Percentiles rank a stretch among this genome's conserved stretches.
These are phyloP conservation scores for Brachionus angularis DNA, from an alignment of 1,140 invertebrate species.

Conservation along the genomic window DNA sequence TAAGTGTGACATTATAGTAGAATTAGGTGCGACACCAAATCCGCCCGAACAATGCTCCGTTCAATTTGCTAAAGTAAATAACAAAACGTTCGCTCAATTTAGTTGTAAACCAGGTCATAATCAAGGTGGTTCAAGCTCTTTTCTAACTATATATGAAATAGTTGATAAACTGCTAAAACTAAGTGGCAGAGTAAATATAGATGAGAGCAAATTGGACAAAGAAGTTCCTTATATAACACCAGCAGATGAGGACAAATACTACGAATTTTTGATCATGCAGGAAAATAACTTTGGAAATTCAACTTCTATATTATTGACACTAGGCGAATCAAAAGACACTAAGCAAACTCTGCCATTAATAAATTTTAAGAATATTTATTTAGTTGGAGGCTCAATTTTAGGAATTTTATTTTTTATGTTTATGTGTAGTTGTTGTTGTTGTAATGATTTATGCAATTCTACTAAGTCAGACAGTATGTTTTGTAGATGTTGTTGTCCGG, in stretches of 20 bases:
- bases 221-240: conserved; percentile 39
- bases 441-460: conserved; percentile 15
- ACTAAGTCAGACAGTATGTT: not conserved
- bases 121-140: conserved; percentile 22
- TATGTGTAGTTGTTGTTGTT: conserved; percentile 32
- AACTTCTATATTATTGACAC: conserved; percentile 9
- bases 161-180: conserved; percentile 22
- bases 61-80: conserved; percentile 32
- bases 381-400: not conserved
- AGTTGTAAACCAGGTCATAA: conserved; percentile 37
- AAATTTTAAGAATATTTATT: conserved; percentile 19
- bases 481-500: conserved; percentile 7
- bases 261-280: conserved; percentile 41
- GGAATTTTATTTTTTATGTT: conserved; percentile 10
- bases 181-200: conserved; percentile 28
- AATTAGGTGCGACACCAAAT: conserved; percentile 29
- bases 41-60: conserved; percentile 36
- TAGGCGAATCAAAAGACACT: not conserved
- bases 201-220: conserved; percentile 42
- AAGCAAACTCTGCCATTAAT: not conserved
- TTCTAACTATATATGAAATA: conserved; percentile 38
- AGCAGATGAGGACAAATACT: conserved; percentile 37
- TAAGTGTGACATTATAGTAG: conserved; percentile 38
- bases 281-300: conserved; percentile 39
- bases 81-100: conserved; percentile 41